Conservation (phyloP, 1,140 invertebrate genomes). For the Lanistes nyassanus region DNA sequence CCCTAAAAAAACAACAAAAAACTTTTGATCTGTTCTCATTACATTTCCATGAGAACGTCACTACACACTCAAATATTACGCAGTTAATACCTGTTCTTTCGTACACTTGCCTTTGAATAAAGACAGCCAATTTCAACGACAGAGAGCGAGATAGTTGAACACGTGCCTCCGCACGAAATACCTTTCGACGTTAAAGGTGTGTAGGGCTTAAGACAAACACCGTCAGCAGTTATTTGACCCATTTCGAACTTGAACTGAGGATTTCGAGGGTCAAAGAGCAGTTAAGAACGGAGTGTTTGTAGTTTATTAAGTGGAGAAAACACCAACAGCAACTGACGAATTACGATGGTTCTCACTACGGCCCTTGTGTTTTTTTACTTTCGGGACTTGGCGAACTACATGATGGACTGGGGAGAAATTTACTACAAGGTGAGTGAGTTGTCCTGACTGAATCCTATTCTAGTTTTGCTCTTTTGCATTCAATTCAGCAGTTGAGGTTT, state of each 20-base stretch:
- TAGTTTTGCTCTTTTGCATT: not conserved
- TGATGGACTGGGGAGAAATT: slow-evolving; percentile 25
- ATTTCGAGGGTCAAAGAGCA: not conserved
- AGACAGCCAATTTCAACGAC: no score
- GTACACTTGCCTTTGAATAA: no score
- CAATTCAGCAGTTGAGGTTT: not conserved
- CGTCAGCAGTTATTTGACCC: not conserved
- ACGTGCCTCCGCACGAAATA: no score
- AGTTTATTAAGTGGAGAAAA: not conserved
- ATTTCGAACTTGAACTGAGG: not conserved
- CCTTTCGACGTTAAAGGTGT: not conserved
- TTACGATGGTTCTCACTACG: slow-evolving; percentile 27
- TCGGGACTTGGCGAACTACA: slow-evolving; percentile 33
- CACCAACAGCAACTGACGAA: not conserved
- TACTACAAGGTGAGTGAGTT: slow-evolving; percentile 29
- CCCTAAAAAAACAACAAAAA: no score
- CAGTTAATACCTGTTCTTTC: not conserved
- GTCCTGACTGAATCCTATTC: no score
- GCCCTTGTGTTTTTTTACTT: slow-evolving; percentile 37
- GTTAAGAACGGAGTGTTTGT: not conserved
- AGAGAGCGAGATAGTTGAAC: no score
- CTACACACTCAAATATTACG: not conserved
- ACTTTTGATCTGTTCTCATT: no score
- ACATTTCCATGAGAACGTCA: no score
- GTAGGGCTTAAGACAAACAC: not conserved